These are phyloP conservation scores for Leguminivora glycinivorella DNA, from an alignment of 1,140 invertebrate genomes.

Conservation along the genomic window DNA sequence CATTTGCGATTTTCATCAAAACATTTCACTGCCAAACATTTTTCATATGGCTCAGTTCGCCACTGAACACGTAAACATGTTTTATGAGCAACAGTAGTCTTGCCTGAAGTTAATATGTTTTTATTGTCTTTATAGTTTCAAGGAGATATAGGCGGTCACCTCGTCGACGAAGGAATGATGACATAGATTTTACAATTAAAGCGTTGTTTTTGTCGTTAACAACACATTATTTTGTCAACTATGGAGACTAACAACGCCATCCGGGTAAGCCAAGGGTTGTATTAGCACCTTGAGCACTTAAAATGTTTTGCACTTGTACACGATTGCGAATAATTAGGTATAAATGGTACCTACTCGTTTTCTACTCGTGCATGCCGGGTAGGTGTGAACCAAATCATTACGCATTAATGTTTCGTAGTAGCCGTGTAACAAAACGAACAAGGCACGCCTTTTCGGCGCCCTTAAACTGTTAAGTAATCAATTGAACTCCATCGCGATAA, in stretches of 20 bases:
- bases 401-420: not conserved
- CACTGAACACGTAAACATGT: slow-evolving; percentile 47
- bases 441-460: slow-evolving; percentile 30
- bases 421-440: slow-evolving; percentile 31
- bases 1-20: slow-evolving; percentile 32
- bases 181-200: slow-evolving; percentile 58
- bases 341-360: not conserved
- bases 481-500: slow-evolving; percentile 41
- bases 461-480: slow-evolving; percentile 42
- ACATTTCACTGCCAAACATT: slow-evolving; percentile 16
- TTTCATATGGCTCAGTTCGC: slow-evolving; percentile 20
- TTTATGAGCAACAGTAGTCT: slow-evolving; percentile 37
- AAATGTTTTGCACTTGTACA: slow-evolving; percentile 39
- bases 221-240: slow-evolving; percentile 46
- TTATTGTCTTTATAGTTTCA: slow-evolving; percentile 74
- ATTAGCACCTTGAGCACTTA: slow-evolving; percentile 8
- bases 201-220: slow-evolving; percentile 36
- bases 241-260: slow-evolving; percentile 66
- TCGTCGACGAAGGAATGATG: slow-evolving; percentile 62
- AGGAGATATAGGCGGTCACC: slow-evolving; percentile 66
- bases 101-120: slow-evolving; percentile 48
- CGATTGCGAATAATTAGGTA: slow-evolving; percentile 5
- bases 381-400: slow-evolving; percentile 15
- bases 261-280: slow-evolving; percentile 63
- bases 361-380: not conserved